Evolutionary conservation across 2,113 vertebrate species (phyloP), one percentile per base, ranked within the genome.

Genomic region (Neolamprologus variostigma): DNA sequence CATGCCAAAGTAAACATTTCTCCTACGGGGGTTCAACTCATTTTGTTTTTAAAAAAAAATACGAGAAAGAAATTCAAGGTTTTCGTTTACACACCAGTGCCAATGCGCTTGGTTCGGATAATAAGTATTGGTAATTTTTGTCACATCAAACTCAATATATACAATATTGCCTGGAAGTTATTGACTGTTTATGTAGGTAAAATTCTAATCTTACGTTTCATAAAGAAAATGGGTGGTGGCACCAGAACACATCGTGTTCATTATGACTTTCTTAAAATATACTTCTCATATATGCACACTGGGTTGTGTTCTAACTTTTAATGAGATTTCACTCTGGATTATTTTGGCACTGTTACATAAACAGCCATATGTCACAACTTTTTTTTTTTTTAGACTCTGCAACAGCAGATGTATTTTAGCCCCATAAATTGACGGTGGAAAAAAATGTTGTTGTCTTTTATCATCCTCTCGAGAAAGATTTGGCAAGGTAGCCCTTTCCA

Each of bases 1-100:
- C 88, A 93, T 89, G 92, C 68, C 76, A 89, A 89, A 92, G 92
- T 91, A 94, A 94, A 93, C 87, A 90, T 83, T 86, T 89, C 88
- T 88, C 86, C 92, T 86, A 2, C 16, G 63, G 91, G 86, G 59
- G 82, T 88, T 86, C 6, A 33, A 21, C 53, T 81, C 21, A 83
- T 86, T 87, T 86, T 90, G 35, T 21, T 23, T 61, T 21, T 1
- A 1, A 3, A 11, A 63, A 59, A 1, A 19, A 53, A 73, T 61
- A n/a, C 4, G n/a, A 53, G 1, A 16, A 26, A 76, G 45, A 84
- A 33, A 35, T 71, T 51, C 78, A 16, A 19, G 53, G 21, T 63
- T 82, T 71, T 47, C 12, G 40, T 89, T 66, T 61, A 68, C 40
- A 76, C 59, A 45, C 8, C 50, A 33, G 45, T 12, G 42, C 42